Conservation (phyloP, 1,140 invertebrate genomes). For the Drosophila eugracilis region DNA sequence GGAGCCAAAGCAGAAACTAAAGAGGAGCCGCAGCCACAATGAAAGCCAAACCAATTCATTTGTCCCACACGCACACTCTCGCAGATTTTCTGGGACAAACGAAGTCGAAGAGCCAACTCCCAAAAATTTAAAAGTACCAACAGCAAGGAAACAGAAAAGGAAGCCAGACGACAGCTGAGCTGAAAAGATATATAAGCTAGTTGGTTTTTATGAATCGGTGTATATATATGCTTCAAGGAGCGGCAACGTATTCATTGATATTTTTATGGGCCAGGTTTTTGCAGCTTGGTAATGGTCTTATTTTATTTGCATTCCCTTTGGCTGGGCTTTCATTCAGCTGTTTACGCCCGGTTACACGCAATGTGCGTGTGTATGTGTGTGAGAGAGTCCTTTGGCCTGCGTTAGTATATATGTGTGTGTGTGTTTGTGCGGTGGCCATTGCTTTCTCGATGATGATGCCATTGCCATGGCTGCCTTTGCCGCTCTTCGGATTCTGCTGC, state of each 20-base stretch:
- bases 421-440: conserved; percentile 20
- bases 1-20: neutral
- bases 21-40: conserved; percentile 19
- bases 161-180: conserved; percentile 18
- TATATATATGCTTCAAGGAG: conserved; percentile 19
- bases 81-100: neutral
- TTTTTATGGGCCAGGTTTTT: conserved; percentile 65
- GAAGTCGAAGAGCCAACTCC: conserved; percentile 48
- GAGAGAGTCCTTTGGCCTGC: conserved; percentile 17
- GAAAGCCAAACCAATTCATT: conserved; percentile 66
- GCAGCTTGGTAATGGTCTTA: conserved; percentile 35
- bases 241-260: conserved; percentile 68
- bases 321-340: conserved; percentile 51
- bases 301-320: conserved; percentile 32
- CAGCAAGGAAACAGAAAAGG: conserved; percentile 15
- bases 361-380: conserved; percentile 20
- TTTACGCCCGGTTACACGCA: conserved; percentile 65
- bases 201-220: conserved; percentile 58
- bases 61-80: conserved; percentile 25
- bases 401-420: conserved; percentile 11
- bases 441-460: conserved; percentile 67
- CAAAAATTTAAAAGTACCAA: conserved; percentile 42
- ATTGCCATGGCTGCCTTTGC: conserved; percentile 66
- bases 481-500: conserved; percentile 29
- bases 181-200: conserved; percentile 31